A percentile compares a stretch with the other conserved stretches of the same genome.
These are phyloP conservation scores for Carterocephalus palaemon DNA, from an alignment of 2,888 invertebrate species.

Conservation along the genomic window DNA sequence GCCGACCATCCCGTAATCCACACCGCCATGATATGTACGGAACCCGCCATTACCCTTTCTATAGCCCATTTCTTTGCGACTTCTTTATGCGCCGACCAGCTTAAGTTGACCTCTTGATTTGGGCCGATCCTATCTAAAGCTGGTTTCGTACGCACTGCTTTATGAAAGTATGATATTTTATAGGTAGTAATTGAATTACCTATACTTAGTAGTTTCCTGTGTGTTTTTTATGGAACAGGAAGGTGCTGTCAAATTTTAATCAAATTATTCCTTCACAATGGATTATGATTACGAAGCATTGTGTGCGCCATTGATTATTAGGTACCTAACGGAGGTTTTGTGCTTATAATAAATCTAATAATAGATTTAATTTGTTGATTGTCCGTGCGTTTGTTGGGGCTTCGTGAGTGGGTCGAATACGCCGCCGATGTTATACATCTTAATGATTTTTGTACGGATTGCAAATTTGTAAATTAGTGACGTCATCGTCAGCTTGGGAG, in stretches of 20 bases:
- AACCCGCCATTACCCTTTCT: conserved; percentile 53
- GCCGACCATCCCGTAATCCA: conserved; percentile 49
- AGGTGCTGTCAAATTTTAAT: conserved; percentile 71
- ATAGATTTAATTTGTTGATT: conserved; percentile 29
- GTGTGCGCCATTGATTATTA: conserved; percentile 36
- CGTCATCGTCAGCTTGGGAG: too few relatives aligned
- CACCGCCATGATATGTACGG: conserved; percentile 62
- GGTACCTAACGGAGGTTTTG: conserved; percentile 4
- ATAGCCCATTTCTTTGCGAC: conserved; percentile 32
- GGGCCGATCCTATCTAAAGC: conserved; percentile 23
- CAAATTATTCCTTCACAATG: conserved; percentile 59
- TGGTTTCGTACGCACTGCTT: conserved; percentile 34
- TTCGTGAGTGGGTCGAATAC: too few relatives aligned
- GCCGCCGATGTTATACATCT: too few relatives aligned
- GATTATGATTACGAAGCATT: conserved; percentile 57
- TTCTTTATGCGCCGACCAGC: conserved; percentile 38
- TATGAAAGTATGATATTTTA: conserved; percentile 35
- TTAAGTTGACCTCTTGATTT: conserved; percentile 33
- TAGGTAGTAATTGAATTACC: conserved; percentile 62
- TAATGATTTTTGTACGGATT: too few relatives aligned
- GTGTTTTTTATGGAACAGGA: conserved; percentile 55
- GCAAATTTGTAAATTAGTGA: too few relatives aligned
- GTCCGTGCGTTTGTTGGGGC: conserved; percentile 1
- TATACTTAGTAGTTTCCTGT: conserved; percentile 57
- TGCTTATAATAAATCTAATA: conserved; percentile 14